Evolutionary conservation across 2,888 invertebrate genomes (phyloP).

Genomic region (Luffia ferchaultella): DNA sequence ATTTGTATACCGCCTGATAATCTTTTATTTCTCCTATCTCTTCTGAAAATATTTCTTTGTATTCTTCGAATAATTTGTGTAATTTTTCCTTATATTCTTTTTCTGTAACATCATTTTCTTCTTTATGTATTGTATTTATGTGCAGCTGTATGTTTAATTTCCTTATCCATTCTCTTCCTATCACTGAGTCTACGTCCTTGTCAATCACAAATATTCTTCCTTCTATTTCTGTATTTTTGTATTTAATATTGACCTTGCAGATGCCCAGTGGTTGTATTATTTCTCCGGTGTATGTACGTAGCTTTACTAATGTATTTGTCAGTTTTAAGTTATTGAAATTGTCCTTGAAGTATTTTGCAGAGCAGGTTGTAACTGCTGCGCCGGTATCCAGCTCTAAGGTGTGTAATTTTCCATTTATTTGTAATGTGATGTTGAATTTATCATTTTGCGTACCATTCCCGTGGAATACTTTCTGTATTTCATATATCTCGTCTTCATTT

Average conservation of each 20-base stretch:
- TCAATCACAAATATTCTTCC: slow-evolving; percentile 3
- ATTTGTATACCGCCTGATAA: neutral
- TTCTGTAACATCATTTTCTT: slow-evolving; percentile 10
- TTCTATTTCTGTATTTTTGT: slow-evolving; percentile 3
- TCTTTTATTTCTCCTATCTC: slow-evolving; percentile 10
- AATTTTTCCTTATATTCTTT: slow-evolving; percentile 11
- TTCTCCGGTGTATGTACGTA: neutral
- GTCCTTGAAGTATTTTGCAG: neutral
- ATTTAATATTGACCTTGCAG: neutral
- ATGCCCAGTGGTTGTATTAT: neutral
- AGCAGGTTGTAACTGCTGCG: slow-evolving; percentile 2
- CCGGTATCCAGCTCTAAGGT: slow-evolving; percentile 1
- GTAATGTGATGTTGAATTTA: slow-evolving; percentile 1
- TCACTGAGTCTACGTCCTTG: slow-evolving; percentile 12
- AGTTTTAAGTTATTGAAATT: neutral
- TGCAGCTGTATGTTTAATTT: slow-evolving; percentile 11
- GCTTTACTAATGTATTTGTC: neutral
- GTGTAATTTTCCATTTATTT: slow-evolving; percentile 1
- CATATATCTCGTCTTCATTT: neutral
- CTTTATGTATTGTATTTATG: slow-evolving; percentile 8
- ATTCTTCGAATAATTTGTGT: slow-evolving; percentile 9
- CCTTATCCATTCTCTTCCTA: slow-evolving; percentile 12
- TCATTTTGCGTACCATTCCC: neutral
- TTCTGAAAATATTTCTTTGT: slow-evolving; percentile 11
- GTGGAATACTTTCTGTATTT: neutral